phyloP scores from a whole-genome alignment of 2,888 invertebrate species.

The Ennomos quercinarius region DNA sequence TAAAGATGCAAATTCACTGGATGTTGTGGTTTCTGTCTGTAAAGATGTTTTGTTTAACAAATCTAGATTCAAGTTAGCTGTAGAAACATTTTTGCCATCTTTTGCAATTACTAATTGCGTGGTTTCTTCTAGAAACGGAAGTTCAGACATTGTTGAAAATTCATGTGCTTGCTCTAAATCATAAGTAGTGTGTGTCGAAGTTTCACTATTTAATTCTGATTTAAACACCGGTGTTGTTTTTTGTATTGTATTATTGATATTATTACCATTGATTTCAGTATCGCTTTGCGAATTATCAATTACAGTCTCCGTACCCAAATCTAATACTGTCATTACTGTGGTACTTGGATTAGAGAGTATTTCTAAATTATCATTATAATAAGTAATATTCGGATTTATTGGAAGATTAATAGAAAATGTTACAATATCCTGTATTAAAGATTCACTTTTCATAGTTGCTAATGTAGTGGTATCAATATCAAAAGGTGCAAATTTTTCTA shows the following conservation, averaged over 20 bases:
- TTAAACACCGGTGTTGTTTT: neutral
- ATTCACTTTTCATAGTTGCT: conserved; percentile 2
- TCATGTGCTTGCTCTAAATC: neutral
- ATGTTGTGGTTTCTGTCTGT: neutral
- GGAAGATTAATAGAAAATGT: neutral
- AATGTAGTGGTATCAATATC: neutral
- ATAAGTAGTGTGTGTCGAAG: neutral
- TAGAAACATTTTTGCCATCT: neutral
- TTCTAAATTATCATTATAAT: conserved; percentile 1
- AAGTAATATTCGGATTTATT: neutral
- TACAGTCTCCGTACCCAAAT: neutral
- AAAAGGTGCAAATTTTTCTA: too few species aligned
- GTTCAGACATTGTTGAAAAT: neutral
- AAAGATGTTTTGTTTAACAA: neutral
- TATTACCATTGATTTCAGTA: conserved; percentile 6
- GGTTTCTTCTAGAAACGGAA: neutral
- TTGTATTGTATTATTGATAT: conserved; percentile 4
- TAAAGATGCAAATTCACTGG: neutral
- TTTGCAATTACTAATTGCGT: neutral
- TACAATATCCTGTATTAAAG: neutral
- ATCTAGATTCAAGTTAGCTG: neutral
- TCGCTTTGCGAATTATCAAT: conserved; percentile 11
- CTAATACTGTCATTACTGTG: neutral
- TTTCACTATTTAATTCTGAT: neutral
- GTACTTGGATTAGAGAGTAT: neutral